Base-by-base conservation (phyloP, 1,140 invertebrate species). In the Eupeodes corollae region DNA sequence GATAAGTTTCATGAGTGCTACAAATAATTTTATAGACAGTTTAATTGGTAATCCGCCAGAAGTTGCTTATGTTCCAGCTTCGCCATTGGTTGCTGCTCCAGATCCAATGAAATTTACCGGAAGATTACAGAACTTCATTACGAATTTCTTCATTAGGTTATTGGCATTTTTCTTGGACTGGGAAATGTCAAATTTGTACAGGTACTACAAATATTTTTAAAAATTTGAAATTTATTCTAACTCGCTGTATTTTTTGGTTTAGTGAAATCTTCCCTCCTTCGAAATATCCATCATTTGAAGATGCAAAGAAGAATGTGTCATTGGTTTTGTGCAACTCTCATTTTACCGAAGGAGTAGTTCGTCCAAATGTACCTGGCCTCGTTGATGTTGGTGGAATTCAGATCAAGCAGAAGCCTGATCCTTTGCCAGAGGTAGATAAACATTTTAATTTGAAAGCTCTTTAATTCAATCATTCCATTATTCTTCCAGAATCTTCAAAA, bases 381-480 rank as follows among this genome's bases (percentile, higher is more conserved):
- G 52, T 73, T 3, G 61, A 72, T 51, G 60, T 71, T 13, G 71
- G 70, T n/a, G 71, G 71, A 49, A 63, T 73, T 31, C 71, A 74
- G 46, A 61, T 73, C 31, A 61, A 68, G 50, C 47, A 53, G 2
- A 57, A 59, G 34, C 50, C 63, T 3, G 57, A 64, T 39, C 51
- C 60, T 10, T 49, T 74, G 10, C 68, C 71, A 18, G 42, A 63
- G 52, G 68, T 69, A 55, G 50, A 26, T 5, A 26, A 26, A 3
- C 21, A 26, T 26, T 26, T 26, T 8, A 26, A 26, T 26, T 5
- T 5, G 21, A 8, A 26, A 26, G 3, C 8, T 26, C 21, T 26
- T 26, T 8, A n/a, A n/a, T 26, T 26, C 21, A 26, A 26, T 26
- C 21, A 5, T 26, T 8, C 8, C 21, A 26, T 26, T 26, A 5